phyloP scores from a whole-genome alignment of 2,888 invertebrate genomes.

The Himalopsyche tibetana region DNA sequence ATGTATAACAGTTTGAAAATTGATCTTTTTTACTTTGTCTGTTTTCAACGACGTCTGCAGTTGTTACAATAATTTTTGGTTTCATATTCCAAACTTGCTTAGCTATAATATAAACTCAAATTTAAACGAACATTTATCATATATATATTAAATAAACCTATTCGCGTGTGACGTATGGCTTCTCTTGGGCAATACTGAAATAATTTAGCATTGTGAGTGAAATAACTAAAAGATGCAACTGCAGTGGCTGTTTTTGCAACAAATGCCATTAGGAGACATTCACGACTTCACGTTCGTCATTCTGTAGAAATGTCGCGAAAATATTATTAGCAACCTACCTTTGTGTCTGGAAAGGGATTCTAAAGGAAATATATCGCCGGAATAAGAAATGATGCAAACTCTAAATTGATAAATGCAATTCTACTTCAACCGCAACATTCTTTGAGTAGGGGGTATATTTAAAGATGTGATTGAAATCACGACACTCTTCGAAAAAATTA shows the following conservation, averaged over 20 bases:
- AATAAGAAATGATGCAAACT: constrained; percentile 24
- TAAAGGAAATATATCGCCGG: not conserved
- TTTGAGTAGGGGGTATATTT: not conserved
- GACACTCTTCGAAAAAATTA: not conserved
- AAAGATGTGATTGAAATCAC: constrained; percentile 8
- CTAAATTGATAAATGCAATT: not conserved
- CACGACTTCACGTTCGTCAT: constrained; percentile 59
- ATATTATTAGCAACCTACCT: not conserved
- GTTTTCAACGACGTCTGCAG: too few species aligned
- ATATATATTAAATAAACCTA: too few species aligned
- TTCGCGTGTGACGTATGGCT: too few species aligned
- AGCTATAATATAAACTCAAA: not conserved
- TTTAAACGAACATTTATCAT: not conserved
- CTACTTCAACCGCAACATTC: constrained; percentile 27
- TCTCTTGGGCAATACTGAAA: constrained; percentile 38
- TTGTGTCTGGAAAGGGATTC: not conserved
- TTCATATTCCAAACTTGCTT: too few species aligned
- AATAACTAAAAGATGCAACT: constrained; percentile 28
- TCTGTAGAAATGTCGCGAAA: constrained; percentile 49
- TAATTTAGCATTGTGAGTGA: not conserved
- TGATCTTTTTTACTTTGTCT: too few species aligned
- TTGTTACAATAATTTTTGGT: not conserved
- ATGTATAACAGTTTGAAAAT: too few species aligned
- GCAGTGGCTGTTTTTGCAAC: constrained; percentile 51
- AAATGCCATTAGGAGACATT: constrained; percentile 53